Percentiles rank a stretch among this genome's conserved stretches.
Conservation (phyloP, 2,797 vertebrate species). For the Eleutherodactylus coqui region DNA sequence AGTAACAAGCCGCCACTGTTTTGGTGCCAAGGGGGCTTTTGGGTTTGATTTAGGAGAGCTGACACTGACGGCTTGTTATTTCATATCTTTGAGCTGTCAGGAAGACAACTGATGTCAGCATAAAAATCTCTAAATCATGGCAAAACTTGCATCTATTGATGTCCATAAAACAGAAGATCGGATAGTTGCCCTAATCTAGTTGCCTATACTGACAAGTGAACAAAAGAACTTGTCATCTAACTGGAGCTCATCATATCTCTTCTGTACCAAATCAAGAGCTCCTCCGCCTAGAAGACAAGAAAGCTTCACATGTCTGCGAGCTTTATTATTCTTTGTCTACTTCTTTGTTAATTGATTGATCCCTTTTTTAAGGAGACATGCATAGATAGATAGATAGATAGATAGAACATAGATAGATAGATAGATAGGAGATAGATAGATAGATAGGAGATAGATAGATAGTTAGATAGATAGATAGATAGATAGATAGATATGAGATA, state of each 20-base stretch:
- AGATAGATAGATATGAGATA: neutral
- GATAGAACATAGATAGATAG: neutral
- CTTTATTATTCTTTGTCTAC: constrained; percentile 17
- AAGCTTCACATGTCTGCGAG: constrained; percentile 43
- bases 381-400: neutral
- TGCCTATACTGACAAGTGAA: constrained; percentile 58
- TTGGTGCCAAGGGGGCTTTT: constrained; percentile 78
- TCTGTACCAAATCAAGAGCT: constrained; percentile 44
- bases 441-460: neutral
- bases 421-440: neutral
- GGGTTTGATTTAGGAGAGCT: constrained; percentile 83
- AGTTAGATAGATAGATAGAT: neutral
- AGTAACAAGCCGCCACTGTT: constrained; percentile 82
- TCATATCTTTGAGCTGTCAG: constrained; percentile 86
- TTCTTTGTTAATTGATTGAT: too few relatives aligned
- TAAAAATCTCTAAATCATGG: constrained; percentile 77
- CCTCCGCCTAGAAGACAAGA: neutral
- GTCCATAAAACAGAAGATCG: constrained; percentile 70
- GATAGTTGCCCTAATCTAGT: constrained; percentile 63
- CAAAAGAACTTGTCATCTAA: constrained; percentile 59
- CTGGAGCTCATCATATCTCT: constrained; percentile 42
- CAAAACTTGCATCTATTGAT: constrained; percentile 73
- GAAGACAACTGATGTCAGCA: constrained; percentile 82
- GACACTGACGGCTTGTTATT: constrained; percentile 89
- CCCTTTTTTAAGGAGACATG: too few relatives aligned